A percentile compares a stretch with the other conserved stretches of the same genome.
phyloP scores from a whole-genome alignment of 2,113 vertebrate genomes.

The Gasterosteus nipponicus region DNA sequence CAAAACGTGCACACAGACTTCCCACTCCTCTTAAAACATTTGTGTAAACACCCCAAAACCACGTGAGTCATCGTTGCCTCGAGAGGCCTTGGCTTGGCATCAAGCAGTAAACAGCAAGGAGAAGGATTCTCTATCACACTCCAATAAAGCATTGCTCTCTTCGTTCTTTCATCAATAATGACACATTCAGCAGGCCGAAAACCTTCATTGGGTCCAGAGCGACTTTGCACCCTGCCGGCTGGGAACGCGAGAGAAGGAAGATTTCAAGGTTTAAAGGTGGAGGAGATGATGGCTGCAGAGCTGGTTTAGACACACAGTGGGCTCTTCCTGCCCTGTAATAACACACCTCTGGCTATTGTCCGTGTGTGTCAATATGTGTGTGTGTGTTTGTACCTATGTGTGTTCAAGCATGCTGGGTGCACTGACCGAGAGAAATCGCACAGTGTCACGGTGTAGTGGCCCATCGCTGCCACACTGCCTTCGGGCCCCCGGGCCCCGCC shows the following conservation, averaged over 20 bases:
- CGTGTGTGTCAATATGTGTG: slow-evolving; percentile 14
- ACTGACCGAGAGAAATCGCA: slow-evolving; percentile 59
- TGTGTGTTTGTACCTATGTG: slow-evolving; percentile 17
- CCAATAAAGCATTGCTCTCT: slow-evolving; percentile 36
- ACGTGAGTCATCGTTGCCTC: slow-evolving; percentile 48
- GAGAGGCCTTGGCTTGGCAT: slow-evolving; percentile 59
- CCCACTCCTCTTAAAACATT: slow-evolving; percentile 23
- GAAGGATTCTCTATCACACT: slow-evolving; percentile 54
- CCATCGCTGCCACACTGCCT: slow-evolving; percentile 54
- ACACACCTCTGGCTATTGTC: slow-evolving; percentile 66
- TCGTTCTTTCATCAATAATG: slow-evolving; percentile 25
- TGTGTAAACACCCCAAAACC: slow-evolving; percentile 19
- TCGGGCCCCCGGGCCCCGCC: slow-evolving; percentile 47
- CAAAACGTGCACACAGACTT: slow-evolving; percentile 33
- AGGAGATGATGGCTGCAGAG: slow-evolving; percentile 16
- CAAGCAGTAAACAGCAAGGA: slow-evolving; percentile 40
- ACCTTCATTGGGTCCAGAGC: not conserved
- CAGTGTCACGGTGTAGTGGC: slow-evolving; percentile 36
- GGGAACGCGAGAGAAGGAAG: not conserved
- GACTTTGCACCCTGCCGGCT: not conserved
- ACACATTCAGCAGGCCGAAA: slow-evolving; percentile 39
- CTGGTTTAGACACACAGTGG: slow-evolving; percentile 52
- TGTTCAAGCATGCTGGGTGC: slow-evolving; percentile 48
- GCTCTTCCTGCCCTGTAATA: slow-evolving; percentile 59
- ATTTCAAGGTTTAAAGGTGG: slow-evolving; percentile 22